Base-by-base conservation (phyloP, 2,113 vertebrate species). In the Drymodes brunneopygia region DNA sequence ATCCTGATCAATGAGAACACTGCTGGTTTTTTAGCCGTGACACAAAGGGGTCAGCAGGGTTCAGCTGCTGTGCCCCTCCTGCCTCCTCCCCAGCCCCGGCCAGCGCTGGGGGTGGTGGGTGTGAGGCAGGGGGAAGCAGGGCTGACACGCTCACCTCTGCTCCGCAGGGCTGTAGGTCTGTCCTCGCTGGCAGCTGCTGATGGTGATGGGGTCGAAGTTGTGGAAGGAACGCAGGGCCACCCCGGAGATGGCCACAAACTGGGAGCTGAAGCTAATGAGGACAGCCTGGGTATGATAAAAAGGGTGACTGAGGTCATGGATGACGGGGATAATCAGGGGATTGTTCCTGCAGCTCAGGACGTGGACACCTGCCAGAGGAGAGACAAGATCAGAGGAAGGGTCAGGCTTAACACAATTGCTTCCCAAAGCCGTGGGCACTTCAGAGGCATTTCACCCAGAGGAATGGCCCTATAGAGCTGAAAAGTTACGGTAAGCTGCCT, bases 151-250 rank as follows among this genome's bases (percentile, higher is more conserved):
- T 99, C 98, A 99, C 99, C 99, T 99, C 98, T 99, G 99, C 90
- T 99, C 99, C 6, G 98, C 98, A 1, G 98, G 99, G 97, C 99
- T 99, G 98, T 99, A 99, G 97, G 99, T 99, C 98, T 99, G 99
- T 94, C 99, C 99, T 97, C 98, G 99, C 98, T 99, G 99, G 98
- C 99, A 99, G 97, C 99, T 98, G 95, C 99, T 99, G 98, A 99
- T 99, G 93, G 99, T 99, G 98, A 99, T 99, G 67, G 99, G 99
- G 98, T 99, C 99, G 97, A 99, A 99, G 97, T 99, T 99, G 98
- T 99, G 99, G 98, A 99, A 99, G 96, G 99, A 99, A 94, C 99
- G 99, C 95, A 99, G 97, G 97, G 99, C 99, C 92, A 99, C 98
- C 84, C 99, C 99, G 2, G 99, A 99, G 98, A 99, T 98, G 96